These are phyloP conservation scores for Margaritifera margaritifera DNA, from an alignment of 2,888 invertebrate genomes.

Conservation along the genomic window DNA sequence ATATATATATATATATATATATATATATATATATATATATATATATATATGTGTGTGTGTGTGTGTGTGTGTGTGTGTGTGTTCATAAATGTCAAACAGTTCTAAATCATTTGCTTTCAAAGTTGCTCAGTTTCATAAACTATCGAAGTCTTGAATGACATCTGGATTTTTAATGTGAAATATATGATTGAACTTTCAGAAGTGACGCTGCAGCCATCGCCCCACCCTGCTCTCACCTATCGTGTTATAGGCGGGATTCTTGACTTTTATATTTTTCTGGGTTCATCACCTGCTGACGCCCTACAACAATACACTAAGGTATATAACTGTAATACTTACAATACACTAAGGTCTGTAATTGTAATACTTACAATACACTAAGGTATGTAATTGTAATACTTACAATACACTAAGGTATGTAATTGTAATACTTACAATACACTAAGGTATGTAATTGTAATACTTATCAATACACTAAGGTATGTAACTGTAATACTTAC, in stretches of 20 bases:
- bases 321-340: conserved; percentile 38
- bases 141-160: neutral
- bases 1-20: too few species aligned
- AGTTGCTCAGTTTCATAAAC: neutral
- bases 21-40: too few species aligned
- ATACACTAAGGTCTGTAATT: too few species aligned
- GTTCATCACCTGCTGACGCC: conserved; percentile 80
- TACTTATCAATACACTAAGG: too few species aligned
- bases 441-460: too few species aligned
- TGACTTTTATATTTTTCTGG: conserved; percentile 85
- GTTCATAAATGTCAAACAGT: neutral
- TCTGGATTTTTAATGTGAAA: neutral
- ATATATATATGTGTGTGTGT: too few species aligned
- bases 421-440: too few species aligned
- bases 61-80: too few species aligned
- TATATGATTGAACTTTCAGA: conserved; percentile 67
- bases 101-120: neutral
- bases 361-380: too few species aligned
- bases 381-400: too few species aligned
- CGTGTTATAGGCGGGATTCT: conserved; percentile 87
- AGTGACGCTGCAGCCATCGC: conserved; percentile 85
- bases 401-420: too few species aligned
- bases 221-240: conserved; percentile 87
- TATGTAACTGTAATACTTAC: too few species aligned
- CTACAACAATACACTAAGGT: conserved; percentile 69